Percentiles rank a stretch among this genome's conserved stretches.
Conservation (phyloP, 2,888 invertebrate genomes). For the Chymomyza caudatula region DNA sequence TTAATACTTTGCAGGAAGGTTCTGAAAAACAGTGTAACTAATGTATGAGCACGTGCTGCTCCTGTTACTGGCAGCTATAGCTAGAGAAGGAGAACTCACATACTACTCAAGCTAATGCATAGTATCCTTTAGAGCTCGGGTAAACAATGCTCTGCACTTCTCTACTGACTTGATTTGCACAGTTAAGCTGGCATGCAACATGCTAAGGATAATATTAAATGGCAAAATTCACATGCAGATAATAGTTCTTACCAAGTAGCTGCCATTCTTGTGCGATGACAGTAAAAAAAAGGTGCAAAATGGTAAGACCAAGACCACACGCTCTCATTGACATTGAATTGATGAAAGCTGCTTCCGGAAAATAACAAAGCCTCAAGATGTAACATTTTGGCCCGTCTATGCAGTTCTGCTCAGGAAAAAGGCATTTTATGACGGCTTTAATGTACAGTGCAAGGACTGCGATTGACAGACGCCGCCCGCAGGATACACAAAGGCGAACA, state of each 20-base stretch:
- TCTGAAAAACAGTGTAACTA: not conserved
- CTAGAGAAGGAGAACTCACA: conserved; percentile 2
- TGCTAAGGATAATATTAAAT: too few species aligned
- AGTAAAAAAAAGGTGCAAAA: too few species aligned
- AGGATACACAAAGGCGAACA: too few species aligned
- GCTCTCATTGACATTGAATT: conserved; percentile 59
- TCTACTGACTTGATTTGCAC: not conserved
- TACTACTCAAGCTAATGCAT: conserved; percentile 1
- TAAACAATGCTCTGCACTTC: too few species aligned
- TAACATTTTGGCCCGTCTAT: not conserved
- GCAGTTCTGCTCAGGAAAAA: not conserved
- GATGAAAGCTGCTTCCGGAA: conserved; percentile 62
- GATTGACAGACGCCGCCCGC: not conserved
- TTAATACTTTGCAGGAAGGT: not conserved
- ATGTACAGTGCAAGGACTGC: not conserved
- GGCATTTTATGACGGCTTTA: not conserved
- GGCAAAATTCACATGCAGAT: too few species aligned
- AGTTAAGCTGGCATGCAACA: too few species aligned
- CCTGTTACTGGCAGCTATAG: not conserved
- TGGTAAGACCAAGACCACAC: too few species aligned
- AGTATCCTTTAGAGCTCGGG: too few species aligned
- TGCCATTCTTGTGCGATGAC: too few species aligned
- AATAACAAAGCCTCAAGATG: conserved; percentile 8
- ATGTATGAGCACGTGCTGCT: too few species aligned
- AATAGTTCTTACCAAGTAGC: too few species aligned